These are phyloP conservation scores for Ladona fulva DNA, from an alignment of 1,140 invertebrate species.

Conservation along the genomic window DNA sequence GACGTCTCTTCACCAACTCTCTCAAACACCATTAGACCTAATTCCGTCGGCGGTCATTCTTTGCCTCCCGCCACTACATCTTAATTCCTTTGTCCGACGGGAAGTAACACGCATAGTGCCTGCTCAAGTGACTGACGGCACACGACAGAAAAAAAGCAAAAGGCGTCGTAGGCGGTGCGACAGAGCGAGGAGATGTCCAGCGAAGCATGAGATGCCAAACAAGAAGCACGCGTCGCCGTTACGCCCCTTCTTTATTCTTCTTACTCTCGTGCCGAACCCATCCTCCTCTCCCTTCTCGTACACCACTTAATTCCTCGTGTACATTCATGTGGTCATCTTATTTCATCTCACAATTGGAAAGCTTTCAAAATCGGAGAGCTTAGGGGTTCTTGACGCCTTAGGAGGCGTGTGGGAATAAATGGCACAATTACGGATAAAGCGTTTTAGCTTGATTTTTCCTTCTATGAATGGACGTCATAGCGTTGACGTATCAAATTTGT, in stretches of 20 bases:
- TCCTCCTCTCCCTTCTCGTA: neutral
- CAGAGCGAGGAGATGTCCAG: neutral
- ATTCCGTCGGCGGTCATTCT: neutral
- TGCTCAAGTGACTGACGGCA: neutral
- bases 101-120: neutral
- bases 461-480: no score
- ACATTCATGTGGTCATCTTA: neutral
- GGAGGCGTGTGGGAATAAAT: no score
- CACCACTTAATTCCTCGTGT: neutral
- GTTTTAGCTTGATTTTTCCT: no score
- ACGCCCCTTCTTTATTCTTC: neutral
- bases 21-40: neutral
- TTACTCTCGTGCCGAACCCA: neutral
- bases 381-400: no score
- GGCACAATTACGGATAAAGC: no score
- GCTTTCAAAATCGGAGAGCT: no score
- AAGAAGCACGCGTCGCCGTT: neutral
- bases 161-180: neutral
- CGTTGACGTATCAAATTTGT: no score
- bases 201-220: neutral
- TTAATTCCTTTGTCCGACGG: neutral
- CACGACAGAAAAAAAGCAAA: neutral
- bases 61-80: neutral
- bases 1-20: neutral
- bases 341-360: neutral